phyloP scores from a whole-genome alignment of 1,140 invertebrate genomes.

The Dreissena polymorpha region DNA sequence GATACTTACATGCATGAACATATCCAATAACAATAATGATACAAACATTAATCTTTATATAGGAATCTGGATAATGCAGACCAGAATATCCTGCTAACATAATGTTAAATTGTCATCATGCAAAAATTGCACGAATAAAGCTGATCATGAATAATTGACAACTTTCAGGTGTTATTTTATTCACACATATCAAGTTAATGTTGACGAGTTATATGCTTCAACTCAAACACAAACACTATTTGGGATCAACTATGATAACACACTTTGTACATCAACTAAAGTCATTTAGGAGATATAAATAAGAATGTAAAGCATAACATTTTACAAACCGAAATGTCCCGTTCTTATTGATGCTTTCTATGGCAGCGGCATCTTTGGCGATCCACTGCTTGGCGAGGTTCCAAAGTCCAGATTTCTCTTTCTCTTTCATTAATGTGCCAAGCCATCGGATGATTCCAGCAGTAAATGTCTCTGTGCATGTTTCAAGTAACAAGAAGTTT shows the following conservation, averaged over 20 bases:
- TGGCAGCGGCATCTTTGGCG: conserved; percentile 60
- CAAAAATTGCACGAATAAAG: no score
- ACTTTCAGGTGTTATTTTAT: no score
- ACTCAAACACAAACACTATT: not conserved
- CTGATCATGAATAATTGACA: not conserved
- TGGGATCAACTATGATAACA: not conserved
- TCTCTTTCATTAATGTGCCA: conserved; percentile 57
- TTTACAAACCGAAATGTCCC: conserved; percentile 65
- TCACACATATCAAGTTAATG: not conserved
- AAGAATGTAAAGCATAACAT: not conserved
- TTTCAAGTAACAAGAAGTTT: not conserved
- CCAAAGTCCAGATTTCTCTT: conserved; percentile 48
- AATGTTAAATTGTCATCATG: no score
- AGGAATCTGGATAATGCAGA: not conserved
- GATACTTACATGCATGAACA: no score
- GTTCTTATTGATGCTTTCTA: conserved; percentile 62
- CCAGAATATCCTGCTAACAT: not conserved
- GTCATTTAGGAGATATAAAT: not conserved
- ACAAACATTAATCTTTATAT: no score
- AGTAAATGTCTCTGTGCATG: not conserved
- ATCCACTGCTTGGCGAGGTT: conserved; percentile 59
- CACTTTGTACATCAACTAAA: not conserved
- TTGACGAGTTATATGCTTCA: not conserved
- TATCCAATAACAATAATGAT: not conserved
- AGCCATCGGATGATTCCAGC: not conserved